Conservation (phyloP, 1,140 invertebrate genomes). For the Palaemon carinicauda region DNA sequence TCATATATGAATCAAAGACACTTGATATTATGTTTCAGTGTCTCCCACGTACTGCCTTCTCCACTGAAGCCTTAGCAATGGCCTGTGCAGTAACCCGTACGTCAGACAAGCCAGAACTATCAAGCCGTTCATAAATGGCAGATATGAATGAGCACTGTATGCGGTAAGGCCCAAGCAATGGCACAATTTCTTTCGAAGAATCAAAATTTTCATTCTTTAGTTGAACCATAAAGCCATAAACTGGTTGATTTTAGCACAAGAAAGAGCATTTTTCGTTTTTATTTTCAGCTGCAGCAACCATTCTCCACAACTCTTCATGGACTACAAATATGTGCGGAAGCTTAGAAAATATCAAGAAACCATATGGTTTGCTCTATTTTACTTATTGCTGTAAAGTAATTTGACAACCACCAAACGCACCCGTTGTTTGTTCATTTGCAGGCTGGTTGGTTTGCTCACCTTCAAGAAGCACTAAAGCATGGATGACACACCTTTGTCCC, state of each 20-base stretch:
- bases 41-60: neutral
- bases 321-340: slow-evolving; percentile 7
- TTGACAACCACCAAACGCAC: neutral
- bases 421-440: neutral
- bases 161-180: neutral
- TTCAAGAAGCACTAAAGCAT: neutral
- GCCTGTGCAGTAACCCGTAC: slow-evolving; percentile 5
- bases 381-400: neutral
- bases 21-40: neutral
- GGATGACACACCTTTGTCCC: neutral
- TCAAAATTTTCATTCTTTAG: too few relatives aligned
- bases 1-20: neutral
- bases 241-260: slow-evolving; percentile 10
- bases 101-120: slow-evolving; percentile 18
- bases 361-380: slow-evolving; percentile 7
- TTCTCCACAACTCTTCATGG: slow-evolving; percentile 6
- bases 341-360: neutral
- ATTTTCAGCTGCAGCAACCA: slow-evolving; percentile 8
- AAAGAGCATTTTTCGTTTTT: neutral
- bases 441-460: neutral
- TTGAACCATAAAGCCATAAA: slow-evolving; percentile 8
- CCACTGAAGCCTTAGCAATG: neutral
- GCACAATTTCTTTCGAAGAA: neutral
- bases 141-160: slow-evolving; percentile 9
- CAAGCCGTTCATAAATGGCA: slow-evolving; percentile 19